Base-by-base conservation (phyloP, 2,797 vertebrate genomes). In the Anguilla obscura region DNA sequence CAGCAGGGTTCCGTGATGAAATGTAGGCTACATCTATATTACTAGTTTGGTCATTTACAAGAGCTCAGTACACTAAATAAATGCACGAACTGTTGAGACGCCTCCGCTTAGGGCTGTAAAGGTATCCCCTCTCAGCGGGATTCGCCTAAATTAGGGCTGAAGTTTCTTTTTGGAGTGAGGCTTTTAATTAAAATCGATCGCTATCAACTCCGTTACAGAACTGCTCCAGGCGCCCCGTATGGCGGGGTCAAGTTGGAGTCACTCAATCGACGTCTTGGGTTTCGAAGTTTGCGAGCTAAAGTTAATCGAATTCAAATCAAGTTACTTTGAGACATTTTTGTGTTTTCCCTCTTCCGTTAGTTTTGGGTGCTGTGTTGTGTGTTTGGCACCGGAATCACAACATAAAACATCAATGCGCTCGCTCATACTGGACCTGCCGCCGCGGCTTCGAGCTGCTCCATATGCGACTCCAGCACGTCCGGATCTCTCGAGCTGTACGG, bases 401-500 rank as follows among this genome's bases (percentile, higher is more conserved):
- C 2, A 52, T 27, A 88, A 36, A 88, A 54, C 79, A 86, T 60
- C 48, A 40, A 52, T 87, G 83, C 82, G 84, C 86, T 87, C 85
- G 79, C 74, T 50, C 50, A 85, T 36, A 85, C 79, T 93, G 88
- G 95, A 97, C 97, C 97, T 94, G 97, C 96, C 86, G 97, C 97
- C 0, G 97, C 97, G 5, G 97, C 95, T 91, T 93, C 96, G 27
- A 98, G 97, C 94, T 98, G 98, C 88, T 94, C 95, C 97, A 97
- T 97, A 93, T 97, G 97, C 30, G 96, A 96, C 93, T 97, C 96
- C 89, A 97, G 90, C 85, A 97, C 96, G 36, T 95, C 95, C 30
- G 97, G 97, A 91, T 97, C 96, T 90, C 97, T 95, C 10, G 97
- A 98, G 93, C 97, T 97, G 95, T 97, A 97, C 27, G 97, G 95